A percentile compares a stretch with the other conserved stretches of the same genome.
Conservation (phyloP, 2,888 invertebrate genomes). For the Nomada ferruginata region DNA sequence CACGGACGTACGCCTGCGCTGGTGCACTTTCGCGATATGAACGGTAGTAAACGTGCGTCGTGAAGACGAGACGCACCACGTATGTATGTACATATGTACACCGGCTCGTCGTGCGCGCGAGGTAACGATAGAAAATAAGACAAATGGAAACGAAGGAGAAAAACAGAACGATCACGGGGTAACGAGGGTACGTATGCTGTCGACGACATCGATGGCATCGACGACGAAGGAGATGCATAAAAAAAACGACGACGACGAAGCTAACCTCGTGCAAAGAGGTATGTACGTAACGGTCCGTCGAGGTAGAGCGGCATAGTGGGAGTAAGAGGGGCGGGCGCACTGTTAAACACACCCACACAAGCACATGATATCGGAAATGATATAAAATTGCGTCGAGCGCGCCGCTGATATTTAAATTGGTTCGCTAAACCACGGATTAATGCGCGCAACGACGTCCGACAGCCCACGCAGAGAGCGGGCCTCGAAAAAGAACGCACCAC, state of each 20-base stretch:
- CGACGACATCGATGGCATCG: conserved; percentile 6
- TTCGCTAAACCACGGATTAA: conserved; percentile 84
- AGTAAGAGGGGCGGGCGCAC: conserved; percentile 65
- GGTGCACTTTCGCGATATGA: conserved; percentile 67
- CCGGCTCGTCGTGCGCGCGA: conserved; percentile 56
- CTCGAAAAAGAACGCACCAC: conserved; percentile 62
- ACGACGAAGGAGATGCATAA: not conserved
- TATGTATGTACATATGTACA: conserved; percentile 12
- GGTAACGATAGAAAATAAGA: conserved; percentile 10
- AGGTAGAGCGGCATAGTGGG: conserved; percentile 58
- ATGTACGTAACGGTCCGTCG: conserved; percentile 69
- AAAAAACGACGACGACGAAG: conserved; percentile 52
- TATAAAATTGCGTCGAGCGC: conserved; percentile 84
- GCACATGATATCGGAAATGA: conserved; percentile 83
- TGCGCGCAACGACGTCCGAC: conserved; percentile 76
- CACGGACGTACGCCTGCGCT: conserved; percentile 73
- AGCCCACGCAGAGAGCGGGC: conserved; percentile 67
- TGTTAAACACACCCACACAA: conserved; percentile 81
- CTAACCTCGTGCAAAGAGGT: conserved; percentile 60
- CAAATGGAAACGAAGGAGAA: not conserved
- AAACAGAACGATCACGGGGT: not conserved
- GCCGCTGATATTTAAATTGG: conserved; percentile 84
- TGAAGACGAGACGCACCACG: conserved; percentile 60
- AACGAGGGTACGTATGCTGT: conserved; percentile 10
- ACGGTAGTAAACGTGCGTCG: conserved; percentile 70